Evolutionary conservation across 2,113 vertebrate species (phyloP).

Genomic region (Copsychus sechellarum): DNA sequence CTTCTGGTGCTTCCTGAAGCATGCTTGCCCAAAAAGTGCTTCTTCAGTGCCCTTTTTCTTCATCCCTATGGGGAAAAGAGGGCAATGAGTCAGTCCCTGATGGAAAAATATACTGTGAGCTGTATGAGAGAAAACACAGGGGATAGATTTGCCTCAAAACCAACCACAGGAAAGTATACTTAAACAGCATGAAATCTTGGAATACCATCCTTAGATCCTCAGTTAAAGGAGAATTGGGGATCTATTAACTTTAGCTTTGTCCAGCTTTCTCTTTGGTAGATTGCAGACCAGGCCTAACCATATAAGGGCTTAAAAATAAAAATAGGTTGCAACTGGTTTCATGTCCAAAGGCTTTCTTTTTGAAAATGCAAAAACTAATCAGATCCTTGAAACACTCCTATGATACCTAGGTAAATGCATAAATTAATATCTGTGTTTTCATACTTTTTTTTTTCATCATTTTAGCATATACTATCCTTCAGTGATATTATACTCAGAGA

Average conservation of each 20-base stretch:
- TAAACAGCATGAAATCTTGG: slow-evolving; percentile 36
- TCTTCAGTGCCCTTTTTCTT: neutral
- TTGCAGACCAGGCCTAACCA: slow-evolving; percentile 25
- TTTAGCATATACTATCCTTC: neutral
- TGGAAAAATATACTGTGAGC: neutral
- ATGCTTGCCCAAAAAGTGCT: neutral
- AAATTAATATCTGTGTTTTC: neutral
- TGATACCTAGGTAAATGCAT: neutral
- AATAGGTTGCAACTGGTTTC: neutral
- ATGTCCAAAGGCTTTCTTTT: neutral
- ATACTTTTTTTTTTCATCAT: neutral
- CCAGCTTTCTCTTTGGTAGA: slow-evolving; percentile 37
- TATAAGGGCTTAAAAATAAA: slow-evolving; percentile 42
- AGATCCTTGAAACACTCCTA: neutral
- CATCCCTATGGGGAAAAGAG: neutral
- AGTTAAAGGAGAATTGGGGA: slow-evolving; percentile 22
- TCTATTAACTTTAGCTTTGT: slow-evolving; percentile 52
- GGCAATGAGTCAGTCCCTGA: neutral
- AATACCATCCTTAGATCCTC: slow-evolving; percentile 15
- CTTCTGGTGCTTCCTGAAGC: neutral
- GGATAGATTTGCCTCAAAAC: slow-evolving; percentile 38
- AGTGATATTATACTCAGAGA: neutral
- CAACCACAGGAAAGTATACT: neutral
- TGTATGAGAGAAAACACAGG: neutral
- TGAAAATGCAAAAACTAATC: neutral